Evolutionary conservation across 2,797 vertebrate species (phyloP).

Genomic region (Amblyopsis hoosieri): DNA sequence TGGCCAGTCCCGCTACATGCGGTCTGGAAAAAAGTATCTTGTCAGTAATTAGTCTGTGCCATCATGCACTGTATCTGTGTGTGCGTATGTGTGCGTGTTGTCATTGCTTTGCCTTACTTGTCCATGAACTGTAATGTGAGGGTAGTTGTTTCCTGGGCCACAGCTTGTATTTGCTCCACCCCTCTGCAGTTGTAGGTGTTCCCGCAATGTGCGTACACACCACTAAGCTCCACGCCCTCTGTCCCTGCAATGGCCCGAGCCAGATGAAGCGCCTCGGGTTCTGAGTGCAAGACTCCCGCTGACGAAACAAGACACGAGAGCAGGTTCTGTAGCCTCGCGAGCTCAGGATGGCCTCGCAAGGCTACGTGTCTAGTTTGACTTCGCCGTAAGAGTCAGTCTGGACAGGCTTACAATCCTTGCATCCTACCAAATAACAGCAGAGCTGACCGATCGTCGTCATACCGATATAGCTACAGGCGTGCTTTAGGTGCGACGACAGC

Average conservation of each 20-base stretch:
- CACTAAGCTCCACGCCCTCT: conserved; percentile 73
- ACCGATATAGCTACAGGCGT: too few species aligned
- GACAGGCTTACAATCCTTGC: too few species aligned
- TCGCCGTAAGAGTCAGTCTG: too few species aligned
- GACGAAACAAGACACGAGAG: conserved; percentile 9
- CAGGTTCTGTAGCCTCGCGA: too few species aligned
- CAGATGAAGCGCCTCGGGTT: conserved; percentile 69
- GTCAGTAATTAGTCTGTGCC: too few species aligned
- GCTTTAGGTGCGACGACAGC: too few species aligned
- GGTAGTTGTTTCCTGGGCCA: conserved; percentile 76
- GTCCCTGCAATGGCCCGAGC: conserved; percentile 68
- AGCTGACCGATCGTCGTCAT: too few species aligned
- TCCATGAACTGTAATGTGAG: conserved; percentile 77
- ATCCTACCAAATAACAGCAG: too few species aligned
- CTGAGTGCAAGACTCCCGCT: conserved; percentile 78
- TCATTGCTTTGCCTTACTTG: conserved; percentile 63
- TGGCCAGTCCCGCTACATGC: too few species aligned
- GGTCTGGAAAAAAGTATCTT: too few species aligned
- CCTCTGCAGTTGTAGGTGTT: conserved; percentile 82
- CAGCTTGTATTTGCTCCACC: conserved; percentile 69
- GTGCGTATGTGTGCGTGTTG: background rate
- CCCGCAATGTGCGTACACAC: conserved; percentile 86
- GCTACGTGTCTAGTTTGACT: too few species aligned
- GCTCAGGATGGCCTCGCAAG: too few species aligned
- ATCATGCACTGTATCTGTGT: background rate